Evolutionary conservation across 1,140 invertebrate species (phyloP).

Genomic region (Myzus persicae): DNA sequence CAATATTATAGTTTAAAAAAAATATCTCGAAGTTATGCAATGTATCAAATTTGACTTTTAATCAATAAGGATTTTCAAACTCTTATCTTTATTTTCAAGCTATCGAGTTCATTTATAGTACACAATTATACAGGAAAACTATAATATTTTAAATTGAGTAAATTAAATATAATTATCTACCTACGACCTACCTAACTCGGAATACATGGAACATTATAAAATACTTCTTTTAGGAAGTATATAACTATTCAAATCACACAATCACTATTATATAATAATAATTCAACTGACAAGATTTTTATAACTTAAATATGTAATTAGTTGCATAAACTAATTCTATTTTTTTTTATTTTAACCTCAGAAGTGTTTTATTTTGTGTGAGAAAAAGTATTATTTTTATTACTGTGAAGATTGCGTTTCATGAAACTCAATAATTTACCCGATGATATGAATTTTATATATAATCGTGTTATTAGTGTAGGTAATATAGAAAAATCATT

Average conservation of each 20-base stretch:
- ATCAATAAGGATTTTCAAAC: neutral
- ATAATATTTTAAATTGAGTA: neutral
- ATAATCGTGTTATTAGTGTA: neutral
- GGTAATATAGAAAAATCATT: conserved; percentile 29
- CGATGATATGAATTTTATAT: neutral
- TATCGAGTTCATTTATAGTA: neutral
- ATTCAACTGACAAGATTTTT: neutral
- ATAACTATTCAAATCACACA: neutral
- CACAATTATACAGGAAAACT: neutral
- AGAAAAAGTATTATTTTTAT: neutral
- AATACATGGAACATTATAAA: neutral
- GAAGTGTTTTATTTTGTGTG: neutral
- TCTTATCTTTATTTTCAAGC: neutral
- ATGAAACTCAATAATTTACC: neutral
- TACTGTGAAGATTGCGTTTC: neutral
- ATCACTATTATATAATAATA: neutral
- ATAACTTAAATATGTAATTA: neutral
- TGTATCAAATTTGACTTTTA: no score
- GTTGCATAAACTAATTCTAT: neutral
- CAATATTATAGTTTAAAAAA: neutral
- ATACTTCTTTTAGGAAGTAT: neutral
- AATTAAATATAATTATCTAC: neutral
- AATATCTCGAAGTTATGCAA: neutral
- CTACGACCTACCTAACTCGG: neutral
- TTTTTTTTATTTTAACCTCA: neutral